These are phyloP conservation scores for Tamias sibiricus DNA, from an alignment of 2,113 vertebrate genomes.

Conservation along the genomic window DNA sequence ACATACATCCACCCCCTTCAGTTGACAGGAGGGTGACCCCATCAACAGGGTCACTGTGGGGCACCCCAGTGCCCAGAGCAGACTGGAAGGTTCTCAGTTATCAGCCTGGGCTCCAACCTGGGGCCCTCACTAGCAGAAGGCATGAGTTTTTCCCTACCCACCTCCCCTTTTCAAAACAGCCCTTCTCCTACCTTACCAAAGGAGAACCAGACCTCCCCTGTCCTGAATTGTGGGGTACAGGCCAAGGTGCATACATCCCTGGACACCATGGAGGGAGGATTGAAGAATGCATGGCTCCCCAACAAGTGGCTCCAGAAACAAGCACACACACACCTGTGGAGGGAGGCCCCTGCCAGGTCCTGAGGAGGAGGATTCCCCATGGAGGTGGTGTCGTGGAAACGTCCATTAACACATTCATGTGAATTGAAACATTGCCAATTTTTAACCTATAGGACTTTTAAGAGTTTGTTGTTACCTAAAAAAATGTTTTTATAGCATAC, in stretches of 20 bases:
- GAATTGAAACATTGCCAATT: not conserved
- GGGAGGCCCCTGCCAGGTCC: no score
- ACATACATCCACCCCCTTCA: not conserved
- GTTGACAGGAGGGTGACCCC: not conserved
- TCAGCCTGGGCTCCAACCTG: not conserved
- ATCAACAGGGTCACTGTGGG: not conserved
- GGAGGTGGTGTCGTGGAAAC: not conserved
- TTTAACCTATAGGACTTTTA: not conserved
- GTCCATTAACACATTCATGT: not conserved
- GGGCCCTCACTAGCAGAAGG: not conserved
- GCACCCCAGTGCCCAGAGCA: not conserved
- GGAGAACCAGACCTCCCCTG: not conserved
- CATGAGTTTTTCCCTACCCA: not conserved
- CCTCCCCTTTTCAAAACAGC: not conserved
- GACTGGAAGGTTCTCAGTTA: not conserved
- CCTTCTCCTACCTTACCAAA: not conserved
- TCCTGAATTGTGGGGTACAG: not conserved
- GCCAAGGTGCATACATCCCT: not conserved
- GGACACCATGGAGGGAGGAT: not conserved
- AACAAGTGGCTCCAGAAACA: not conserved
- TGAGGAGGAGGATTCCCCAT: not conserved
- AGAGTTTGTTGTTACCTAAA: not conserved
- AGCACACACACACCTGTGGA: not conserved
- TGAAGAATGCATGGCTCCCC: not conserved
- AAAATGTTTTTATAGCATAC: no score